phyloP scores from a whole-genome alignment of 1,140 invertebrate genomes.

The Trissolcus basalis region DNA sequence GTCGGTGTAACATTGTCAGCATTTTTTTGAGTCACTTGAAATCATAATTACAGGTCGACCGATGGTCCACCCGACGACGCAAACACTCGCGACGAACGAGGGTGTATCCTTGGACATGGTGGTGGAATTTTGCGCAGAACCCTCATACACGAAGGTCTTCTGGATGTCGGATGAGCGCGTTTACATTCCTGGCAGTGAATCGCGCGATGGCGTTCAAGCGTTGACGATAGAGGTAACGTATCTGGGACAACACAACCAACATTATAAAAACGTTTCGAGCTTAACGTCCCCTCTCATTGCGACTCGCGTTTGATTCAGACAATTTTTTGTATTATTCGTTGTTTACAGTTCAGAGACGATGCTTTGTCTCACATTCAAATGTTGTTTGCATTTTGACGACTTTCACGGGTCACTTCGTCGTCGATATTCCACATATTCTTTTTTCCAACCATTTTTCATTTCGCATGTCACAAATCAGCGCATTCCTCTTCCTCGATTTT shows the following conservation, averaged over 20 bases:
- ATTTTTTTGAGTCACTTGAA: constrained; percentile 22
- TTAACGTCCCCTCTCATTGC: constrained; percentile 45
- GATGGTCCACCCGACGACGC: constrained; percentile 76
- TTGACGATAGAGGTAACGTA: constrained; percentile 77
- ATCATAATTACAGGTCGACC: constrained; percentile 76
- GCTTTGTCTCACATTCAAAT: constrained; percentile 29
- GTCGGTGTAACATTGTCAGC: no score
- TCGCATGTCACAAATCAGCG: constrained; percentile 17
- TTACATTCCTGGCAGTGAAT: constrained; percentile 76
- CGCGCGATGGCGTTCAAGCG: constrained; percentile 75
- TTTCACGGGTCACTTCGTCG: constrained; percentile 31
- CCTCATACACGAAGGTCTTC: constrained; percentile 75
- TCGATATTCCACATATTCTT: constrained; percentile 40
- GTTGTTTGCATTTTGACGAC: constrained; percentile 28
- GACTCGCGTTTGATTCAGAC: constrained; percentile 1
- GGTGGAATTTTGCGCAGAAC: constrained; percentile 79
- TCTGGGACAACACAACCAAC: constrained; percentile 23
- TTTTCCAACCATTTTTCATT: neutral
- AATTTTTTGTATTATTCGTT: constrained; percentile 3
- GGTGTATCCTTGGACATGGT: constrained; percentile 76
- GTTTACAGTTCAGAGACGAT: constrained; percentile 12
- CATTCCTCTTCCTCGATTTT: constrained; percentile 2
- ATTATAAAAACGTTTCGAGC: constrained; percentile 21
- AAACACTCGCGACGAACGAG: constrained; percentile 76
- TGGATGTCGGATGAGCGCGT: constrained; percentile 78